Conservation (phyloP, 2,797 vertebrate genomes). For the Molossus alvarezi region DNA sequence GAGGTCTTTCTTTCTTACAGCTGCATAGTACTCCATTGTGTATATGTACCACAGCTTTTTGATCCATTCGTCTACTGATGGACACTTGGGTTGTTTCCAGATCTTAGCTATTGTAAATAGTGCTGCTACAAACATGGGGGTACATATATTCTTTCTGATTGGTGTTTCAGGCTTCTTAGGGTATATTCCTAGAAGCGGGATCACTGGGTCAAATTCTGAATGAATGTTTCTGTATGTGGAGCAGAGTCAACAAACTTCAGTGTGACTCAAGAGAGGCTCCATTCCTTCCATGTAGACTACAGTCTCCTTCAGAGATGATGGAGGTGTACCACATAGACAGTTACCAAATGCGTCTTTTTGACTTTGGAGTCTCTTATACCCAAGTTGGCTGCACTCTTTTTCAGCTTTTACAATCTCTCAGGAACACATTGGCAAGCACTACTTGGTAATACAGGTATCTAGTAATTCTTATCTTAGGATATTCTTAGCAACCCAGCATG, state of each 20-base stretch:
- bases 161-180: too few species aligned
- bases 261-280: background rate
- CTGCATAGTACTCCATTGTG: too few species aligned
- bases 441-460: background rate
- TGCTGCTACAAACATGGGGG: too few species aligned
- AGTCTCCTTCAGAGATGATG: background rate
- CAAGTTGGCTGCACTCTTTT: background rate
- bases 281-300: background rate
- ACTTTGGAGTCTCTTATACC: background rate
- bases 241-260: background rate
- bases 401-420: background rate
- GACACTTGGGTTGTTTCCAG: too few species aligned
- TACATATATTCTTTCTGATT: too few species aligned
- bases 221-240: background rate
- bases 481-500: background rate
- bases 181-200: too few species aligned
- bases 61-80: too few species aligned
- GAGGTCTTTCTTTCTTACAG: too few species aligned
- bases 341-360: background rate
- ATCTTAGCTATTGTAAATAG: too few species aligned
- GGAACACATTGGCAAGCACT: background rate
- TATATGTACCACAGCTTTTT: too few species aligned
- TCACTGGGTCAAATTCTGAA: background rate
- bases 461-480: constrained; percentile 8
- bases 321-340: background rate